Conservation (phyloP, 2,888 invertebrate species). For the Neria commutata region DNA sequence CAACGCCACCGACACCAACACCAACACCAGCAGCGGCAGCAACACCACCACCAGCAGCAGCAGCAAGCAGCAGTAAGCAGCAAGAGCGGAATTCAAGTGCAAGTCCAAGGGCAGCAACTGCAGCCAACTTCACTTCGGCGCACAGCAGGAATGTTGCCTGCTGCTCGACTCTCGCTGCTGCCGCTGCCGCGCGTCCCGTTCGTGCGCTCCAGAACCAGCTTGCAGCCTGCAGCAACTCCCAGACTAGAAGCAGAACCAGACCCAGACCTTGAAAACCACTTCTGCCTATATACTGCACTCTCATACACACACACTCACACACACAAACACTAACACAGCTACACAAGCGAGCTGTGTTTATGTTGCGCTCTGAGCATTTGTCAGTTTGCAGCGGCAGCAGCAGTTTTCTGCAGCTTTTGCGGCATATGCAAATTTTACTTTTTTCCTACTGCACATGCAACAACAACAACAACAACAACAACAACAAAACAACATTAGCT, state of each 20-base stretch:
- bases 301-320: not conserved
- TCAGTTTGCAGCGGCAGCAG: constrained; percentile 2
- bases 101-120: constrained; percentile 57
- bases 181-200: no score
- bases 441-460: not conserved
- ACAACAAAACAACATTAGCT: no score
- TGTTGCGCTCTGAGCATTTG: constrained; percentile 1
- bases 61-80: not conserved
- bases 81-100: constrained; percentile 48
- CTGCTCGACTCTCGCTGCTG: constrained; percentile 19
- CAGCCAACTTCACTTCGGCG: constrained; percentile 30
- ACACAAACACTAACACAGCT: no score
- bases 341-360: constrained; percentile 1
- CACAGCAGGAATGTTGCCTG: constrained; percentile 34
- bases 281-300: constrained; percentile 21
- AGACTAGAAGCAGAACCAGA: no score
- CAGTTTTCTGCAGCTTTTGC: constrained; percentile 1
- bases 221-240: constrained; percentile 8
- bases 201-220: not conserved
- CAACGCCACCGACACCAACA: not conserved
- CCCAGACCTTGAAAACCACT: constrained; percentile 56
- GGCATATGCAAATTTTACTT: not conserved
- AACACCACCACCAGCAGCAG: not conserved
- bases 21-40: not conserved
- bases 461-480: not conserved